These are phyloP conservation scores for Erannis defoliaria DNA, from an alignment of 2,888 invertebrate species.

Conservation along the genomic window DNA sequence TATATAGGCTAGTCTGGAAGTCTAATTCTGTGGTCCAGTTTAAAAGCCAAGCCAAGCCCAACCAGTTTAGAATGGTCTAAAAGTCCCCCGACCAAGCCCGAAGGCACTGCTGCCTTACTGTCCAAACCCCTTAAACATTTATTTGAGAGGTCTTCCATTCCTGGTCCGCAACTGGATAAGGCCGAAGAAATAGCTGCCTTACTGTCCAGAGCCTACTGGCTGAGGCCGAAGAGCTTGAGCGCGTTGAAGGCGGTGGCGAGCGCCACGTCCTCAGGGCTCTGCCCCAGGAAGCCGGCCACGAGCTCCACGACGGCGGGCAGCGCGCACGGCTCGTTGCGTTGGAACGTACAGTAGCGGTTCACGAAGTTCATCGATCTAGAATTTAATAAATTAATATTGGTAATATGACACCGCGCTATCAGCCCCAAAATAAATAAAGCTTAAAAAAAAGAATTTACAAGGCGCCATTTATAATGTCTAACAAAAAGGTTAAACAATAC, in stretches of 20 bases:
- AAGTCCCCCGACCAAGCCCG: background rate
- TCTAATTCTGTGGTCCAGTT: background rate
- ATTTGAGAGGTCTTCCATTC: background rate
- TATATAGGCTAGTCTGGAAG: too few species aligned
- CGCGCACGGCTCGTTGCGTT: conserved; percentile 98
- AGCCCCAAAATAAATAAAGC: too few species aligned
- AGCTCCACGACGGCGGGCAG: conserved; percentile 97
- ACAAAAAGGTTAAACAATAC: too few species aligned
- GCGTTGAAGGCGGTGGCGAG: conserved; percentile 97
- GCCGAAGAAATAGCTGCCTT: too few species aligned
- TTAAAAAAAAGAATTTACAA: too few species aligned
- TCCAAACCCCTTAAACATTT: background rate
- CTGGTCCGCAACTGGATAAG: conserved; percentile 89
- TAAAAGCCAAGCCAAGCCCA: background rate
- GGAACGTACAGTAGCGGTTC: conserved; percentile 97
- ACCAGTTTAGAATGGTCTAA: too few species aligned
- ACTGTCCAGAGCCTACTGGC: conserved; percentile 90
- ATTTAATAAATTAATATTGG: background rate
- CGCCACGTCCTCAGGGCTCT: conserved; percentile 95
- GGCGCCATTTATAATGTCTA: too few species aligned
- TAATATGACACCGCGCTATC: too few species aligned
- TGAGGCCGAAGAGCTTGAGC: conserved; percentile 94
- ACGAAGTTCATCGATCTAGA: conserved; percentile 91
- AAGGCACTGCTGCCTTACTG: background rate
- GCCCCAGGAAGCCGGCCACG: conserved; percentile 96